These are phyloP conservation scores for Albula glossodonta DNA, from an alignment of 2,113 vertebrate genomes.

Conservation along the genomic window DNA sequence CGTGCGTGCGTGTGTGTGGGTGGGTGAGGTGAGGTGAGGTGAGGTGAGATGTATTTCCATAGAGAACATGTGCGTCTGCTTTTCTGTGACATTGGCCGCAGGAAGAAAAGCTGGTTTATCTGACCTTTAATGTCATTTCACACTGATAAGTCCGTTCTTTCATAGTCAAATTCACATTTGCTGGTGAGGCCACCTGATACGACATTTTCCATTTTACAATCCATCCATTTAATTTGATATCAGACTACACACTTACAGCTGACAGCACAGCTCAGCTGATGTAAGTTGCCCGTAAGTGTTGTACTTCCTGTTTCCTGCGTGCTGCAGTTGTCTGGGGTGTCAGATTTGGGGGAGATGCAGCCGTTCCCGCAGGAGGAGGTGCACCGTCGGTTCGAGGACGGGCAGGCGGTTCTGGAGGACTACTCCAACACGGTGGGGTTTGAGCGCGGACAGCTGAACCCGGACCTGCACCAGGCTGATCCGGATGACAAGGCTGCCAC, in stretches of 20 bases:
- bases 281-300: background rate
- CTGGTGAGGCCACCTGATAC: background rate
- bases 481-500: slow-evolving; percentile 61
- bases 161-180: background rate
- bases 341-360: slow-evolving; percentile 52
- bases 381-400: slow-evolving; percentile 47
- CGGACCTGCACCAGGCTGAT: slow-evolving; percentile 65
- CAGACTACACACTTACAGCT: background rate
- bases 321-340: slow-evolving; percentile 48
- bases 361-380: slow-evolving; percentile 39
- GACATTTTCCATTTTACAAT: background rate
- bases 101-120: background rate
- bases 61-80: no score
- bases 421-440: slow-evolving; percentile 55
- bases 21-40: no score
- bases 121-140: background rate
- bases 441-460: slow-evolving; percentile 73
- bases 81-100: no score
- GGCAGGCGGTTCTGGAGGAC: slow-evolving; percentile 64
- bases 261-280: background rate
- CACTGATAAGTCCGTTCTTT: background rate
- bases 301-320: background rate
- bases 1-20: no score
- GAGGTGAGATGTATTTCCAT: no score
- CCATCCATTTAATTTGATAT: background rate